These are phyloP conservation scores for Trisateles emortualis DNA, from an alignment of 2,888 invertebrate genomes.

Conservation along the genomic window DNA sequence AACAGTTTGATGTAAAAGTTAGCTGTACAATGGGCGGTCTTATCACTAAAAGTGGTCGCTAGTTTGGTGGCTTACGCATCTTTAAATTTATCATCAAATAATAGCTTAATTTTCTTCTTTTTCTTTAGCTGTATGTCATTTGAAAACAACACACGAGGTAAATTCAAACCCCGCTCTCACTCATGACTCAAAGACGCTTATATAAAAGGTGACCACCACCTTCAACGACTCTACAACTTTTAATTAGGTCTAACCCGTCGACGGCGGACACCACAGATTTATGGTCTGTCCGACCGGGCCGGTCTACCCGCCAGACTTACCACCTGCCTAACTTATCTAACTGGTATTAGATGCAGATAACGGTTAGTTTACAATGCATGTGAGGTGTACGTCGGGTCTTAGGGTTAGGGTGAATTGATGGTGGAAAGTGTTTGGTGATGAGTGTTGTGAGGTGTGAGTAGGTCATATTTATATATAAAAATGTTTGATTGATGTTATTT, in stretches of 20 bases:
- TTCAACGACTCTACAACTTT: constrained; percentile 61
- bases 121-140: too few species aligned
- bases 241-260: constrained; percentile 74
- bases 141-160: too few species aligned
- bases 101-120: too few species aligned
- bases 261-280: constrained; percentile 61
- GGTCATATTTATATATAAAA: too few species aligned
- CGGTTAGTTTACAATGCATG: constrained; percentile 30
- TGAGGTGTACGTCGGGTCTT: constrained; percentile 14
- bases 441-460: not conserved
- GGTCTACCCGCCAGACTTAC: constrained; percentile 8
- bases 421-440: constrained; percentile 11
- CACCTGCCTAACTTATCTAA: constrained; percentile 35
- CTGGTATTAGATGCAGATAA: constrained; percentile 30
- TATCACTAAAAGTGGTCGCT: too few species aligned
- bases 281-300: constrained; percentile 44
- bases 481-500: too few species aligned
- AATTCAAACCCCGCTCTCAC: constrained; percentile 3
- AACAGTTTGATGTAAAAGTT: too few species aligned
- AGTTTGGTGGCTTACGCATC: too few species aligned
- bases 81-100: too few species aligned
- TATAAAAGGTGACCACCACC: constrained; percentile 53
- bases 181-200: constrained; percentile 3
- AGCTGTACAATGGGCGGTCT: too few species aligned
- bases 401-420: constrained; percentile 13